Evolutionary conservation across 2,113 vertebrate species (phyloP).

Genomic region (Phyllostomus discolor): DNA sequence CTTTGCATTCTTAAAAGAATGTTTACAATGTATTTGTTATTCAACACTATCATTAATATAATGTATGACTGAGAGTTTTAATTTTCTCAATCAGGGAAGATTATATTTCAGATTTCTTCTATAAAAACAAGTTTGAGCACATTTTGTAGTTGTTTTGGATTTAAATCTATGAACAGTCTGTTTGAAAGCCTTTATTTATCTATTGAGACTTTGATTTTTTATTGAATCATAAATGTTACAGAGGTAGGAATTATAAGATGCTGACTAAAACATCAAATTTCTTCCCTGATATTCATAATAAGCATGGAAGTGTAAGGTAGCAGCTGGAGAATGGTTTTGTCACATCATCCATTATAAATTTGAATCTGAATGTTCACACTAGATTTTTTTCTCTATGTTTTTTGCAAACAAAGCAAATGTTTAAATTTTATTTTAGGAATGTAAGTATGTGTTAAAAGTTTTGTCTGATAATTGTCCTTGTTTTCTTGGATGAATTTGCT

Average conservation of each 20-base stretch:
- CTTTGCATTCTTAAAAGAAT: neutral
- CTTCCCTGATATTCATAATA: neutral
- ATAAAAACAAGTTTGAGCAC: neutral
- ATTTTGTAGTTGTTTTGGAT: neutral
- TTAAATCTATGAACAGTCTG: neutral
- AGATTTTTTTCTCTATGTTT: neutral
- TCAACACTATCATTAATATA: neutral
- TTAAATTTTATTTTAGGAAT: constrained; percentile 18
- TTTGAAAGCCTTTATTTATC: neutral
- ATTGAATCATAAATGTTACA: neutral
- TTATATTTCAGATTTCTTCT: neutral
- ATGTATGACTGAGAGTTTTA: neutral
- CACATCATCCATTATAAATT: neutral
- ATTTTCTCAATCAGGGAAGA: neutral
- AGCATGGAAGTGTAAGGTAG: neutral
- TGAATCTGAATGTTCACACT: neutral
- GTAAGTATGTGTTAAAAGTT: constrained; percentile 34
- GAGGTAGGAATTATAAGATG: neutral
- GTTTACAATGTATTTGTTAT: neutral
- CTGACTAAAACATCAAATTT: neutral
- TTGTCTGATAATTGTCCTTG: neutral
- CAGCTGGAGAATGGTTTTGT: neutral
- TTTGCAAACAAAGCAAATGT: neutral
- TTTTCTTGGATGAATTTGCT: constrained; percentile 35
- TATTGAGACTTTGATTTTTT: neutral